Conservation (phyloP, 2,888 invertebrate genomes). For the Pycnomerus fuliginosus region DNA sequence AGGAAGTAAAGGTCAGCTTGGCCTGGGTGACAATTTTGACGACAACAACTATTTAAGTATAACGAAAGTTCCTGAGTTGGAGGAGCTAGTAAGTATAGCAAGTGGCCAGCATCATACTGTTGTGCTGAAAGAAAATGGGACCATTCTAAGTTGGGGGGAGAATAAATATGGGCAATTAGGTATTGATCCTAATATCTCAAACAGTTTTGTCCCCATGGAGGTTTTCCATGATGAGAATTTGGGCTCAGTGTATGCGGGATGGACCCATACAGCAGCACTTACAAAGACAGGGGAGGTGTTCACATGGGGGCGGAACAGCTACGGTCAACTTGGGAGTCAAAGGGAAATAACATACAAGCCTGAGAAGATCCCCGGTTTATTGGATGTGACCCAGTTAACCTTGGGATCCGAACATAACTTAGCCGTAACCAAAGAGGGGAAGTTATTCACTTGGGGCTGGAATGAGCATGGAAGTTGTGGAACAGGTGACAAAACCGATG, state of each 20-base stretch:
- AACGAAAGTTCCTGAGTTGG: constrained; percentile 58
- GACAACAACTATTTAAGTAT: constrained; percentile 52
- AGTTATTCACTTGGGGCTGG: constrained; percentile 83
- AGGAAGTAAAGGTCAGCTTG: constrained; percentile 69
- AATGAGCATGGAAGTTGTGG: constrained; percentile 89
- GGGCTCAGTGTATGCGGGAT: constrained; percentile 66
- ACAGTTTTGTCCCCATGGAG: constrained; percentile 57
- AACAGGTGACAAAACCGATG: constrained; percentile 57
- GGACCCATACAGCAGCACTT: constrained; percentile 74
- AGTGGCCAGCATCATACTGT: constrained; percentile 83
- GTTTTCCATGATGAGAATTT: constrained; percentile 60
- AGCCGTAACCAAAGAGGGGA: constrained; percentile 64
- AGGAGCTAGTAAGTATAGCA: constrained; percentile 62
- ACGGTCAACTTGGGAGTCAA: constrained; percentile 70
- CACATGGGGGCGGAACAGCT: constrained; percentile 79
- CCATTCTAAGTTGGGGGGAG: constrained; percentile 76
- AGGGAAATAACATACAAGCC: constrained; percentile 53
- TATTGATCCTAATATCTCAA: constrained; percentile 57
- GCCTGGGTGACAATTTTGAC: constrained; percentile 55
- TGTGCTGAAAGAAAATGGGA: constrained; percentile 58
- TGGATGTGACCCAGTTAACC: constrained; percentile 59
- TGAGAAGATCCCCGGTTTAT: constrained; percentile 54
- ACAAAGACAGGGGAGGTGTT: constrained; percentile 64
- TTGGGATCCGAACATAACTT: constrained; percentile 81
- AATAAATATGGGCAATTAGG: constrained; percentile 81